Evolutionary conservation across 1,140 invertebrate species (phyloP), one percentile per base, ranked within the genome.

Genomic region (Zophobas atratus): DNA sequence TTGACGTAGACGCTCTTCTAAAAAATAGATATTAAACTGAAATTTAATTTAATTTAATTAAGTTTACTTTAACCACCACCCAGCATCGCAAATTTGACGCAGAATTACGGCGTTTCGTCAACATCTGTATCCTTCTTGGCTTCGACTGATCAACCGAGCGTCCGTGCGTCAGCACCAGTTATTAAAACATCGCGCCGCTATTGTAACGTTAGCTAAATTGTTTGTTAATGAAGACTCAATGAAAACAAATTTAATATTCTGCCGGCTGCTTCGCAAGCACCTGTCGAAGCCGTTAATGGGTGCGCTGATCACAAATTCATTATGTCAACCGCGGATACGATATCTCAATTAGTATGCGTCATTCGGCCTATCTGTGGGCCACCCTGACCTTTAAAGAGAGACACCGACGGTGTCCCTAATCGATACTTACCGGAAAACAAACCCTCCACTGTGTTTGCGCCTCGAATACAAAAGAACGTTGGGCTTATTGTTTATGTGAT

Each of bases 291-390:
- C 73, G 77, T 76, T 81, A 81, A 81, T 81, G 78, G 78, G 57
- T 38, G 49, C 71, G 75, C 71, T 75, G 78, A 81, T 81, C 77
- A 81, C 78, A 79, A 81, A 81, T 81, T 79, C 80, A 81, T 81
- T 81, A 81, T 81, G 77, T 79, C 80, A 81, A 81, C 78, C 79
- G 75, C 67, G 75, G 77, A 80, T 76, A 56, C 70, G 75, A 79
- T 79, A 77, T 81, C 77, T 81, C 80, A 81, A 81, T 81, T 81
- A 81, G 80, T 81, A 78, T 77, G 77, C 74, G 73, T 77, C 77
- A 79, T 46, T 75, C 80, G 75, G 8, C 51, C 41, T 51, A 56
- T 56, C 70, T 55, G 51, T 60, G 71, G 76, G 33, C 60, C 43
- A 56, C 73, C 75, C 72, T 73, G 63, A 79, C 72, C 63, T 74